phyloP scores from a whole-genome alignment of 2,888 invertebrate species.

The Temnothorax rugatulus region DNA sequence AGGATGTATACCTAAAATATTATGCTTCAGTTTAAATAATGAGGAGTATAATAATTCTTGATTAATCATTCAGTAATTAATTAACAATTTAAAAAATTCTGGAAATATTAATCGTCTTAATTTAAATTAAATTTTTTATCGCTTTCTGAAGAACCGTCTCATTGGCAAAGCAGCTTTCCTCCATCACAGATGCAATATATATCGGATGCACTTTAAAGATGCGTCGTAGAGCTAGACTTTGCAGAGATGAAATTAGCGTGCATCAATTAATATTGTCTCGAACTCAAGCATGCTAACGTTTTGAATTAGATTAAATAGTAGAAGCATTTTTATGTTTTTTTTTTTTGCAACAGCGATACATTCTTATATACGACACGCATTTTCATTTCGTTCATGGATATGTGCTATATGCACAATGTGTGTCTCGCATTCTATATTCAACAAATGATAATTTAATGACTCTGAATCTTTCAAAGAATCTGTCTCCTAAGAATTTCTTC shows the following conservation, averaged over 20 bases:
- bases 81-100: background rate
- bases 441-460: background rate
- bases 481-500: background rate
- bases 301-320: slow-evolving; percentile 15
- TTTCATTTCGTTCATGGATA: background rate
- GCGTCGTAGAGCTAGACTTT: background rate
- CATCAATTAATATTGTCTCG: background rate
- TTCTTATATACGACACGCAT: background rate
- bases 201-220: slow-evolving; percentile 9
- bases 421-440: background rate
- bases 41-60: background rate
- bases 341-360: background rate
- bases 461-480: background rate
- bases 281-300: slow-evolving; percentile 3
- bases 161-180: background rate
- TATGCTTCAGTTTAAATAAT: background rate
- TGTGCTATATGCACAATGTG: background rate
- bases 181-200: background rate
- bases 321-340: background rate
- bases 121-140: background rate
- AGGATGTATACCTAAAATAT: background rate
- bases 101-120: background rate
- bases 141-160: background rate
- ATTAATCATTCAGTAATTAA: background rate
- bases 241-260: background rate